Evolutionary conservation across 2,113 vertebrate genomes (phyloP).

Genomic region (Calyptommatus sinebrachiatus): DNA sequence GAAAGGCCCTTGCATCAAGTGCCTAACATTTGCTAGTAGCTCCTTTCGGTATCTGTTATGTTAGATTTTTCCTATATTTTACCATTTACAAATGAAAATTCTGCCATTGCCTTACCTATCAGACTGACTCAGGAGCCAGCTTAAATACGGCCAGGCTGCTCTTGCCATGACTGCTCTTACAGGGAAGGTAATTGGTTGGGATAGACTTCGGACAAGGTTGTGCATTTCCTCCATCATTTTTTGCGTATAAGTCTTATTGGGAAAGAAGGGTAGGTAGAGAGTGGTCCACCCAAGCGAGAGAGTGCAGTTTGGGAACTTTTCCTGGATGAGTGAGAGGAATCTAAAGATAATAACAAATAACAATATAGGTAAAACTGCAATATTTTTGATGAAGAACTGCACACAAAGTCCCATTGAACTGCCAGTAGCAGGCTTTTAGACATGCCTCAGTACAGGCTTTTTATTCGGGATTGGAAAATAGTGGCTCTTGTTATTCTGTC

Average conservation of each 20-base stretch:
- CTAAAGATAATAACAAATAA: slow-evolving; percentile 52
- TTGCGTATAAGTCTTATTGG: slow-evolving; percentile 64
- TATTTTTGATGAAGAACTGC: neutral
- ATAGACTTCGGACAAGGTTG: slow-evolving; percentile 56
- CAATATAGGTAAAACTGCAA: neutral
- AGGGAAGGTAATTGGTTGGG: slow-evolving; percentile 81
- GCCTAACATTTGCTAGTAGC: neutral
- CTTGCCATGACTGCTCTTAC: slow-evolving; percentile 71
- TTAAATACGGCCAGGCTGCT: slow-evolving; percentile 78
- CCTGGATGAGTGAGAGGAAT: slow-evolving; percentile 76
- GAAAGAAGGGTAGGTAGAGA: slow-evolving; percentile 57
- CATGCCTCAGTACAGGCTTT: too few species aligned
- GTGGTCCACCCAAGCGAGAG: slow-evolving; percentile 83
- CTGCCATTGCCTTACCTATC: slow-evolving; percentile 67
- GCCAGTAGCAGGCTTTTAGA: too few species aligned
- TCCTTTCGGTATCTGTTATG: neutral
- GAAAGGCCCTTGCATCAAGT: neutral
- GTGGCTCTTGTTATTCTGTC: neutral
- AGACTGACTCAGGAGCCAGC: slow-evolving; percentile 82
- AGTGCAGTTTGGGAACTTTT: slow-evolving; percentile 78
- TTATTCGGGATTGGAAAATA: neutral
- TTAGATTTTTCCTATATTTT: neutral
- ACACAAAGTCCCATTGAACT: too few species aligned
- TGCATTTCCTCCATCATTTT: slow-evolving; percentile 82
- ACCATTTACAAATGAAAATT: neutral